Evolutionary conservation across 2,888 invertebrate genomes (phyloP), one percentile per base, ranked within the genome.

Genomic region (Drosophila mercatorum): DNA sequence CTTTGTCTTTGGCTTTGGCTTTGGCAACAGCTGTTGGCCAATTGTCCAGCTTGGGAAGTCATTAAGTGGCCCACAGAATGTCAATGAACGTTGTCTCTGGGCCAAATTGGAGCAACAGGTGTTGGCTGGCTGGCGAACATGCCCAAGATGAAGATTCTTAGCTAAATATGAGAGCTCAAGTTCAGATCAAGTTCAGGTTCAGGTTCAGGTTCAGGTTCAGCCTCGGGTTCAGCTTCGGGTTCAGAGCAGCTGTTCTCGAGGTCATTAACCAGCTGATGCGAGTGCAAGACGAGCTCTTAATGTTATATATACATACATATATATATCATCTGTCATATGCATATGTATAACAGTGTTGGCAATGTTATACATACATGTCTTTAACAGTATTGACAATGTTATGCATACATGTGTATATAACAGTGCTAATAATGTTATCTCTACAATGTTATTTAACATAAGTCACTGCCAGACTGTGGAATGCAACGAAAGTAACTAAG

Each of bases 51-150:
- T 47, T 68, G 70, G 44, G 70, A 67, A 75, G 58, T 72, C 86
- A 83, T 88, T 83, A 83, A 75, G 72, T 80, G 69, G 58, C 69
- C 70, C 41, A 40, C 28, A 49, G 69, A 75, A 78, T 83, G 87
- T 83, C 83, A 87, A 83, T 83, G 83, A 75, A 83, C 84, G 79
- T 52, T 38, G 49, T 41, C 38, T 43, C 22, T 6, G 26, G 6
- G 11, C 46, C 8, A 26, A 47, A 47, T 41, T 22, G 43, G 22
- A 47, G 55, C 56, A 78, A 80, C 78, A 78, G 78, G 80, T 78
- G 80, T 64, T 22, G 68, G 38, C 49, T 49, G 22, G 22, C 22
- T 22, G 22, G 5, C 31, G 31, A 3, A 58, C 61, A 58, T 63
- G 62, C 40, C n/a, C 28, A 63, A 57, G 52, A 43, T 14, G 31